Conservation (phyloP, 2,113 vertebrate genomes). For the Larimichthys crocea region DNA sequence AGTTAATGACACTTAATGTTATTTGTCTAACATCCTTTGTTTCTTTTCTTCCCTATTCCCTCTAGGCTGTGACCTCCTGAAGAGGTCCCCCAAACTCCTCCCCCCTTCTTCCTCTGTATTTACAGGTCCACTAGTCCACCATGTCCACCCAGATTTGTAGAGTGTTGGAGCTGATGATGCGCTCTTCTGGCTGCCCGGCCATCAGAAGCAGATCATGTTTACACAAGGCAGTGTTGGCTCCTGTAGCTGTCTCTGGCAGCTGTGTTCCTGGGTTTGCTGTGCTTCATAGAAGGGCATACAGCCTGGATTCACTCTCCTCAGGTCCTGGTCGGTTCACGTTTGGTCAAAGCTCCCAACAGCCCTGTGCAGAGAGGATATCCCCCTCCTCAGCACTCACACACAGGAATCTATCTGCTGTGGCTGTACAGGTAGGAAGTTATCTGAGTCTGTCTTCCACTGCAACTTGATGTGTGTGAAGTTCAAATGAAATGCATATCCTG, state of each 20-base stretch:
- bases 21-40: background rate
- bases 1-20: background rate
- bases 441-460: background rate
- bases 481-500: background rate
- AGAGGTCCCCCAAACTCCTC: background rate
- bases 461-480: background rate
- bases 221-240: conserved; percentile 10
- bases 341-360: conserved; percentile 55
- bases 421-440: conserved; percentile 68
- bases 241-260: conserved; percentile 1
- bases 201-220: conserved; percentile 50
- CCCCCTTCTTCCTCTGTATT: background rate
- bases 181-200: conserved; percentile 50
- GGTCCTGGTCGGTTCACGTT: conserved; percentile 54
- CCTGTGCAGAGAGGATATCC: conserved; percentile 51
- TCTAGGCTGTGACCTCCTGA: conserved; percentile 28
- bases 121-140: conserved; percentile 10
- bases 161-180: conserved; percentile 53
- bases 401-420: conserved; percentile 75
- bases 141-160: conserved; percentile 72
- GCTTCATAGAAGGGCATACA: conserved; percentile 69
- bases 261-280: conserved; percentile 11
- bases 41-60: background rate
- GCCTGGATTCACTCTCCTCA: conserved; percentile 63
- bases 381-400: conserved; percentile 59